Base-by-base conservation (phyloP, 2,113 vertebrate genomes). In the Saguinus imperator region DNA sequence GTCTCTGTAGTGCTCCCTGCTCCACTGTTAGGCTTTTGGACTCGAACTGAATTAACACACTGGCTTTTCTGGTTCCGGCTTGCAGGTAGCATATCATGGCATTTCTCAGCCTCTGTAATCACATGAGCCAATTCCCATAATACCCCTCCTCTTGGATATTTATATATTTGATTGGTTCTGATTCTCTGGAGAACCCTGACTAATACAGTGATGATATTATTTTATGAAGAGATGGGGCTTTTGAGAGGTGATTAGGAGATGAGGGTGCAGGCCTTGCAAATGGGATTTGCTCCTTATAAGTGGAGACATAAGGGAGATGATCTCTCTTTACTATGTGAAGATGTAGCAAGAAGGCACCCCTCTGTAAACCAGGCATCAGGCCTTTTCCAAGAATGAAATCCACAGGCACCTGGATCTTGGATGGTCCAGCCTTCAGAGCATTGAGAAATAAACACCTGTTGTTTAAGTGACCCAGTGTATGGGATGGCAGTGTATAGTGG, bases 1-100 rank as follows among this genome's bases (percentile, higher is more conserved):
- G 8, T 50, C 7, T 75, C 4, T 3, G 25, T 2, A 40, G 35
- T 35, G 8, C 0, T 20, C 18, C 27, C 1, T 11, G 1, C 25
- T 20, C 13, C 13, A 5, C 21, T 32, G 6, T 57, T 7, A 37
- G 61, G 6, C 3, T 57, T 61, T 40, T 81, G 50, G 6, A 45
- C 29, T 48, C 73, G 32, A 6, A 45, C 20, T 48, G 21, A 79
- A 79, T 70, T 55, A 2, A 0, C 16, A 18, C 32, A 23, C 5
- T 37, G 7, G 1, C 7, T 32, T 61, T 58, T 14, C 35, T 12
- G n/a, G 17, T 29, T 32, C 57, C 6, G 16, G 43, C 6, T 45
- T 89, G 2, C 9, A n/a, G 66, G 20, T 2, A 50, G 25, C 27
- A 20, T 13, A 14, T 92, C 29, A 55, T 43, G 27, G 66, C 8